Base-by-base conservation (phyloP, 2,888 invertebrate genomes). In the Caenorhabditis sp. region DNA sequence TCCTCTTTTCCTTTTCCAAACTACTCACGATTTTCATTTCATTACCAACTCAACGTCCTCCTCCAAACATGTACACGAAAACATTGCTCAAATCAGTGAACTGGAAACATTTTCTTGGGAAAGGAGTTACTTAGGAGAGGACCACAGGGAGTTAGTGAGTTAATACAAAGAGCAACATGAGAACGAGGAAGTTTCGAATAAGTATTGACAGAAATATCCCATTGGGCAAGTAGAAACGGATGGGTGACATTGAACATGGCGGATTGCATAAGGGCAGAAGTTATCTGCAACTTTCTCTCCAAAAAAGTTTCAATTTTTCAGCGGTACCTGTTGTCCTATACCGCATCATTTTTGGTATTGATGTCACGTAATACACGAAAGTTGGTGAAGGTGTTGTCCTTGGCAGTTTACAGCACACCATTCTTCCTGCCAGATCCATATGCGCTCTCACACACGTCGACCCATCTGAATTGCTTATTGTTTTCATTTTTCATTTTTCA, bases 321-420 rank as follows among this genome's bases (percentile, higher is more conserved):
- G n/a, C n/a, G n/a, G n/a, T n/a, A 79, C 80, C 80, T 68, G 64
- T 11, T 15, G 81, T 81, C 44, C 37, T 51, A 32, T 81, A 81
- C 35, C 81, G 20, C 24, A 76, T 32, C 70, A 82, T 62, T 56
- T 44, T 74, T 28, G 82, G 82, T n/a, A 50, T 62, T 0, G 82
- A 68, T 3, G 82, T 82, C 3, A 82, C 78, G 53, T 64, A 82
- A 28, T 82, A 82, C 0, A 82, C 53, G 26, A 74, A 82, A 0
- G 62, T 70, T 2, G 80, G 71, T 9, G 51, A 44, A 9, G 85
- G 80, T 22, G 82, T 85, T 15, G 83, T 82, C 50, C 58, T 69
- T 18, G 83, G 80, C 64, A 82, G 58, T 35, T 74, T 47, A 62
- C 85, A 85, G 26, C 85, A 85, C 1, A 85, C 80, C 40, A 53